A percentile compares a stretch with the other conserved stretches of the same genome.
phyloP scores from a whole-genome alignment of 2,113 vertebrate species.

The Mormyrus lacerda region DNA sequence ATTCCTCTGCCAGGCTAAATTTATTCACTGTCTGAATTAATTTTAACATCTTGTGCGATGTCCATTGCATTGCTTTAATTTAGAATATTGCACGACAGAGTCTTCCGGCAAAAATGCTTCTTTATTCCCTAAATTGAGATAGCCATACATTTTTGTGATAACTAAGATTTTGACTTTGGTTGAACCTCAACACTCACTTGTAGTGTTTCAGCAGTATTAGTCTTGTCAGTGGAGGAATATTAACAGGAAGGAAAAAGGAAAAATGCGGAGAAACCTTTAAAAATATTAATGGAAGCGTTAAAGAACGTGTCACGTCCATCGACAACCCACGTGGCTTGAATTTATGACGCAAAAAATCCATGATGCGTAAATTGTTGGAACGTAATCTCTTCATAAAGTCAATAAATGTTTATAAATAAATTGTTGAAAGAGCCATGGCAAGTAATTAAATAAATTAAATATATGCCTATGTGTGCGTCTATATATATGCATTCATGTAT shows the following conservation, averaged over 20 bases:
- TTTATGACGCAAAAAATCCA: neutral
- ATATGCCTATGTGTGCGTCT: neutral
- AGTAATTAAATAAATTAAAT: slow-evolving; percentile 32
- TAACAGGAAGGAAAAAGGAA: neutral
- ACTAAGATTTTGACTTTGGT: neutral
- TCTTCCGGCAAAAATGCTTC: neutral
- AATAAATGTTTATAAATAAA: neutral
- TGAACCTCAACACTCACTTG: neutral
- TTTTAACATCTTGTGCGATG: neutral
- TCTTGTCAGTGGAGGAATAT: neutral
- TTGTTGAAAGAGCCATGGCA: neutral
- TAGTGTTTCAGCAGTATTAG: neutral
- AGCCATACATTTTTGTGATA: neutral
- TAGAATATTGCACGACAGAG: neutral
- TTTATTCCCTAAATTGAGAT: neutral
- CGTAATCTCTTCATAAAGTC: neutral
- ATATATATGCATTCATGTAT: neutral
- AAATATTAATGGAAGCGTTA: neutral
- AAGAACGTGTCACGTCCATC: neutral
- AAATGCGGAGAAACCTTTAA: neutral
- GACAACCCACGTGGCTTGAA: neutral
- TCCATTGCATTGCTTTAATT: neutral
- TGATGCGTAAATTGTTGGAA: neutral
- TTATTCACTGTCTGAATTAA: neutral
- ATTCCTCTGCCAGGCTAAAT: neutral